Evolutionary conservation across 1,140 invertebrate genomes (phyloP).

Genomic region (Sminthurinus signatus): DNA sequence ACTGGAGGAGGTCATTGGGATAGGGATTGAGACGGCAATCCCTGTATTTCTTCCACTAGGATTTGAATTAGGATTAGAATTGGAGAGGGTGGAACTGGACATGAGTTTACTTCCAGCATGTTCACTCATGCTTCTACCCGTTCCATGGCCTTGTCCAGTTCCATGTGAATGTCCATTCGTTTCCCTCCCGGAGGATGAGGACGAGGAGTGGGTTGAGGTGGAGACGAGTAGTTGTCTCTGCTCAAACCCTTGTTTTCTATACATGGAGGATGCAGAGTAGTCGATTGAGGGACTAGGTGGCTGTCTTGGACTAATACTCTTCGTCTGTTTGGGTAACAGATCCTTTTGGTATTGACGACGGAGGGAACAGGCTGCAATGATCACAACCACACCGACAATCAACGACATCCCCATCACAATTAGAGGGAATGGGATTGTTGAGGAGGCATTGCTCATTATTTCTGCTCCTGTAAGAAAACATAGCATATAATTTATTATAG

Average conservation of each 20-base stretch:
- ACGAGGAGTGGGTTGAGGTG: constrained; percentile 30
- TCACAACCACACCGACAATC: constrained; percentile 23
- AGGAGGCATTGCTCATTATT: constrained; percentile 24
- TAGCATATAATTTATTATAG: too few relatives aligned
- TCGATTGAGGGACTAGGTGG: constrained; percentile 15
- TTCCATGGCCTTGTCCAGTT: not conserved
- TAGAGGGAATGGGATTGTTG: constrained; percentile 31
- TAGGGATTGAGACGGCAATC: constrained; percentile 8
- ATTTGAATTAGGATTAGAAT: too few relatives aligned
- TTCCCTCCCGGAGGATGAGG: not conserved
- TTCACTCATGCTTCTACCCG: constrained; percentile 10
- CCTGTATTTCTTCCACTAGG: too few relatives aligned
- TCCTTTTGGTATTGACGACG: constrained; percentile 33
- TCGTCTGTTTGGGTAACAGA: constrained; percentile 19
- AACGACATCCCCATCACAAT: constrained; percentile 33
- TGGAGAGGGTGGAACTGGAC: too few relatives aligned
- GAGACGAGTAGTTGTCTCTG: constrained; percentile 29
- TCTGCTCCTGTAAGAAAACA: constrained; percentile 23
- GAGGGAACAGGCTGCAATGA: constrained; percentile 29
- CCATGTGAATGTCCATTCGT: not conserved
- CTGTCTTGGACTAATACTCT: constrained; percentile 16
- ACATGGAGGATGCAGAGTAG: constrained; percentile 9
- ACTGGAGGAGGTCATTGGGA: constrained; percentile 29
- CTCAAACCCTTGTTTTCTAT: constrained; percentile 20
- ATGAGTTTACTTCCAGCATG: too few relatives aligned